phyloP scores from a whole-genome alignment of 2,888 invertebrate species.

The Unio pictorum region DNA sequence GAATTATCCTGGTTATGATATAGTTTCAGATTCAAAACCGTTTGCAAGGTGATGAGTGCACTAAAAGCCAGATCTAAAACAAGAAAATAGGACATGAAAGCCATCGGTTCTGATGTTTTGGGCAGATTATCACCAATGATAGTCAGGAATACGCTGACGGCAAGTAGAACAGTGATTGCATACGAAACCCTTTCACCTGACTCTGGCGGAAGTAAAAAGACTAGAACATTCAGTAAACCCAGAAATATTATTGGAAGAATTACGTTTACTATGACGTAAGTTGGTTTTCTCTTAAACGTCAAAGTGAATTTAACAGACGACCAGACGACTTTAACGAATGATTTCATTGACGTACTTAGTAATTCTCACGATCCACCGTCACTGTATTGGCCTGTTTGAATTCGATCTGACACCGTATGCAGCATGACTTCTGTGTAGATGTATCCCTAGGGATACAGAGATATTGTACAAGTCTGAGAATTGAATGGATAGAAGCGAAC shows the following conservation, averaged over 20 bases:
- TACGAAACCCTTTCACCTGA: constrained; percentile 38
- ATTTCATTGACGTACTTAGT: too few relatives aligned
- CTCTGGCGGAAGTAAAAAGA: constrained; percentile 31
- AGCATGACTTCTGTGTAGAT: constrained; percentile 6
- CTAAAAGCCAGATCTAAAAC: constrained; percentile 29
- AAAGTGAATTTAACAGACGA: constrained; percentile 10
- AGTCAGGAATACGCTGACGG: constrained; percentile 39
- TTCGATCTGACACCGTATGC: background rate
- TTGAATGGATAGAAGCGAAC: constrained; percentile 21
- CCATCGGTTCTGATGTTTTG: constrained; percentile 35
- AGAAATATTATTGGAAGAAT: constrained; percentile 35
- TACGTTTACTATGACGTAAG: constrained; percentile 35
- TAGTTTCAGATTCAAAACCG: constrained; percentile 26
- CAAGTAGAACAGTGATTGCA: constrained; percentile 38
- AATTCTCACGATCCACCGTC: too few relatives aligned
- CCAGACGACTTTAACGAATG: too few relatives aligned
- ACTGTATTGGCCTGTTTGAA: too few relatives aligned
- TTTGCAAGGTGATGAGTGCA: constrained; percentile 22
- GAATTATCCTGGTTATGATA: constrained; percentile 11
- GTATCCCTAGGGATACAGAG: constrained; percentile 17
- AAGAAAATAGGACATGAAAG: constrained; percentile 34
- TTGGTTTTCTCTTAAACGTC: constrained; percentile 21
- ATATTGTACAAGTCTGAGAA: constrained; percentile 13
- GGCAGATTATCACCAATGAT: constrained; percentile 38
- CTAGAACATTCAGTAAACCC: constrained; percentile 31